These are phyloP conservation scores for Dendrocopos noguchii DNA, from an alignment of 2,113 vertebrate species.

Conservation along the genomic window DNA sequence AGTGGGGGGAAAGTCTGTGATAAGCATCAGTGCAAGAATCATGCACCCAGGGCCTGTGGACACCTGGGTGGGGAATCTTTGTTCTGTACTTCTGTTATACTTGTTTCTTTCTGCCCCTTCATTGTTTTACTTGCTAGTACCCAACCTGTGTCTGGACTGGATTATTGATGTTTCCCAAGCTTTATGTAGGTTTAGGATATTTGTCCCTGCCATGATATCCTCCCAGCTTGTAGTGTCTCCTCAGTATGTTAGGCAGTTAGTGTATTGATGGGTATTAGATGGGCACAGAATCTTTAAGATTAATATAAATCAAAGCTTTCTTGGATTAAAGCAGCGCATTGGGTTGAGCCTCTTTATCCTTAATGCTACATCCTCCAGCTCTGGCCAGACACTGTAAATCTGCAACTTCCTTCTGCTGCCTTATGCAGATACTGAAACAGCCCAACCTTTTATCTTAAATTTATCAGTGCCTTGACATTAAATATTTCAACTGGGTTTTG, in stretches of 20 bases:
- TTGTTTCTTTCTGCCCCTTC: background rate
- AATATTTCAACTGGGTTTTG: conserved; percentile 56
- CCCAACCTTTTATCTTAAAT: conserved; percentile 18
- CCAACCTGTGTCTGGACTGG: background rate
- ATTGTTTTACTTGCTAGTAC: background rate
- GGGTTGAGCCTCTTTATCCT: background rate
- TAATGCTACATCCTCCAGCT: background rate
- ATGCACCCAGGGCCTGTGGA: background rate
- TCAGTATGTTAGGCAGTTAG: rapidly evolving
- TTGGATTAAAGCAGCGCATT: background rate
- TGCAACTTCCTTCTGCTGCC: background rate
- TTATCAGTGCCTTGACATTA: conserved; percentile 60
- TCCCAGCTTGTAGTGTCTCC: background rate
- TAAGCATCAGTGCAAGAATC: background rate
- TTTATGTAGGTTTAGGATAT: background rate
- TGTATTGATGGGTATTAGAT: background rate
- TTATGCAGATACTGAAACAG: background rate
- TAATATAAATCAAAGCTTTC: background rate
- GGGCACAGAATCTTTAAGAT: background rate
- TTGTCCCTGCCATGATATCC: background rate
- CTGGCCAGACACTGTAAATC: conserved; percentile 5
- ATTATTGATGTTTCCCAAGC: background rate
- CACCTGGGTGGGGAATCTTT: background rate
- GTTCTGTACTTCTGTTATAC: background rate
- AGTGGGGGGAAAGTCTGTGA: background rate